phyloP scores from a whole-genome alignment of 1,140 invertebrate genomes.

The Glomeris maerens region DNA sequence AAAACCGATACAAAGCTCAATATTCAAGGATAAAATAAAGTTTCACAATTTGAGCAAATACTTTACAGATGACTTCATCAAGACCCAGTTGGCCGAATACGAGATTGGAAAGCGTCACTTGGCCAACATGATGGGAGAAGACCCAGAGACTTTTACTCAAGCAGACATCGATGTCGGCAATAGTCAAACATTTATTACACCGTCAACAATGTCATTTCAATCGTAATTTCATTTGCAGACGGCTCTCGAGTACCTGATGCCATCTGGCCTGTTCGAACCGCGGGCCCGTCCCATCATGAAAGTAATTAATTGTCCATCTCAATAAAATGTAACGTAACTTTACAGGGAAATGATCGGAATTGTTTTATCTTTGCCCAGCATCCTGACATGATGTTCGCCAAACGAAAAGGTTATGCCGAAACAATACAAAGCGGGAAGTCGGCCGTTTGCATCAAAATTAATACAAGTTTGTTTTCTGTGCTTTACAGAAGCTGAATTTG shows the following conservation, averaged over 20 bases:
- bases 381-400: constrained; percentile 70
- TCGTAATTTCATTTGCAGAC: no score
- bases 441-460: neutral
- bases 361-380: constrained; percentile 36
- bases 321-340: no score
- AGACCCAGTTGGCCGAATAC: constrained; percentile 62
- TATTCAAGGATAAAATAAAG: no score
- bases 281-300: constrained; percentile 71
- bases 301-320: constrained; percentile 11
- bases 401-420: constrained; percentile 30
- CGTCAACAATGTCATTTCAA: no score
- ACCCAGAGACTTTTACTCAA: constrained; percentile 73
- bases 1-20: no score
- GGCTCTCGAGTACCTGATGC: constrained; percentile 80
- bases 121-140: constrained; percentile 95
- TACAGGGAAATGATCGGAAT: no score
- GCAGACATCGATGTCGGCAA: constrained; percentile 66
- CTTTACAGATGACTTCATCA: constrained; percentile 62
- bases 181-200: no score
- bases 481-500: constrained; percentile 65
- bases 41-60: neutral
- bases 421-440: constrained; percentile 35
- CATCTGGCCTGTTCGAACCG: constrained; percentile 70
- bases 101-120: constrained; percentile 85
- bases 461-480: constrained; percentile 2